Conservation (phyloP, 2,797 vertebrate species). For the Salmo trutta region DNA sequence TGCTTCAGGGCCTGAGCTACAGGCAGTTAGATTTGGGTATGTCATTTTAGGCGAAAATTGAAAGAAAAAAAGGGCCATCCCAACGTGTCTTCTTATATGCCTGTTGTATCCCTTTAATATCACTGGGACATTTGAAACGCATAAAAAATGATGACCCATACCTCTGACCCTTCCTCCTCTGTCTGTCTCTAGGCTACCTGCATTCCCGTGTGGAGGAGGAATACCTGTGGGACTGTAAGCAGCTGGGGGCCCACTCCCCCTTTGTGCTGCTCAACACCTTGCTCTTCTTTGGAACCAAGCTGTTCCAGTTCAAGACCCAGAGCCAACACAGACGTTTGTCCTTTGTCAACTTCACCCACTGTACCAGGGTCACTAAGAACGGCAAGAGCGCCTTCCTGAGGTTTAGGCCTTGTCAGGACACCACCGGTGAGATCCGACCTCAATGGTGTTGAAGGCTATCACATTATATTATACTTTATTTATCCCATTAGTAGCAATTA, state of each 20-base stretch:
- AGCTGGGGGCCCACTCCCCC: slow-evolving; percentile 93
- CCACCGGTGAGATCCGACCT: slow-evolving; percentile 29
- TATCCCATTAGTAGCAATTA: not conserved
- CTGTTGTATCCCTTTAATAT: not conserved
- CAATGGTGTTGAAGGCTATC: not conserved
- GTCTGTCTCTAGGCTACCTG: slow-evolving; percentile 73
- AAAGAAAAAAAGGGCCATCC: no score
- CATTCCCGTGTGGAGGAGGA: slow-evolving; percentile 93
- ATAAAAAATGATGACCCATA: not conserved
- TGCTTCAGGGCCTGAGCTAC: no score
- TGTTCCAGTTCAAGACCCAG: slow-evolving; percentile 86
- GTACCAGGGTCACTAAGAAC: slow-evolving; percentile 81
- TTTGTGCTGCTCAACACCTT: slow-evolving; percentile 95
- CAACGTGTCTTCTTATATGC: not conserved
- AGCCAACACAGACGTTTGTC: slow-evolving; percentile 88
- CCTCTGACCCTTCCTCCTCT: not conserved
- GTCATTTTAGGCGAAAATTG: no score
- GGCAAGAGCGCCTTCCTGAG: slow-evolving; percentile 86
- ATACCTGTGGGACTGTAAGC: slow-evolving; percentile 97
- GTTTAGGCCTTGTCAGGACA: slow-evolving; percentile 77
- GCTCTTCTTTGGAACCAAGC: slow-evolving; percentile 95
- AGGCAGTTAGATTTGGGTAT: no score
- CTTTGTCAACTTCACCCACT: slow-evolving; percentile 85
- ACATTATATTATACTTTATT: not conserved
- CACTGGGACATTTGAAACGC: not conserved